Conservation (phyloP, 2,888 invertebrate species). For the Anthoptus insignis region DNA sequence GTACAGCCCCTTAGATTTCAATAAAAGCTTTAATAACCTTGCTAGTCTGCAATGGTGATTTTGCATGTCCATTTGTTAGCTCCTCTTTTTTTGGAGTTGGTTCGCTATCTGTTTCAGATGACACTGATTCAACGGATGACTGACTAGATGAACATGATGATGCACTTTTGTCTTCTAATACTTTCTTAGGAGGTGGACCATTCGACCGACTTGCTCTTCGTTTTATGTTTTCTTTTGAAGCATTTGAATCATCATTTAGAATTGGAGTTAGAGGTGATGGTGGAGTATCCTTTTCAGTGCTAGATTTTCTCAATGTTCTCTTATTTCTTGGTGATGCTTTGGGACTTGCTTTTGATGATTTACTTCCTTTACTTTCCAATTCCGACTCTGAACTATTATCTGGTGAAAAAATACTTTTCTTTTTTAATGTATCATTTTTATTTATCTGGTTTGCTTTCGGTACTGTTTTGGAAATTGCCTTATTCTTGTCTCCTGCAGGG, state of each 20-base stretch:
- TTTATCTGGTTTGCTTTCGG: slow-evolving; percentile 64
- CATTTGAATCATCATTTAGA: slow-evolving; percentile 71
- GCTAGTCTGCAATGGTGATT: slow-evolving; percentile 57
- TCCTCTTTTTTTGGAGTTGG: slow-evolving; percentile 68
- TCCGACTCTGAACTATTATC: slow-evolving; percentile 88
- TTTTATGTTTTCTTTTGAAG: slow-evolving; percentile 68
- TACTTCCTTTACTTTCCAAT: slow-evolving; percentile 69
- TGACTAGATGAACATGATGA: slow-evolving; percentile 81
- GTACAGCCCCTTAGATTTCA: no score
- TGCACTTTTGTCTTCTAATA: slow-evolving; percentile 73
- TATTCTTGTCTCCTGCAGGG: slow-evolving; percentile 76
- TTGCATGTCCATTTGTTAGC: slow-evolving; percentile 71
- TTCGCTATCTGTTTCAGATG: slow-evolving; percentile 79
- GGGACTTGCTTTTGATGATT: slow-evolving; percentile 63
- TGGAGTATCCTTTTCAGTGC: slow-evolving; percentile 68
- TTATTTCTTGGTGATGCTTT: slow-evolving; percentile 70
- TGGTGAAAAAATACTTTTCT: slow-evolving; percentile 94
- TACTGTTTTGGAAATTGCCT: slow-evolving; percentile 71
- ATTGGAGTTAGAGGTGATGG: slow-evolving; percentile 58
- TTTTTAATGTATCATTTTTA: slow-evolving; percentile 80
- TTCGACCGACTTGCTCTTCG: slow-evolving; percentile 68
- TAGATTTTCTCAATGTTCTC: slow-evolving; percentile 70
- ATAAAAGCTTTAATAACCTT: no score
- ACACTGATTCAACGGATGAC: slow-evolving; percentile 77
- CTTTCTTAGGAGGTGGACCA: slow-evolving; percentile 78